These are phyloP conservation scores for Tethya wilhelma DNA, from an alignment of 37 sponge, comb jelly and placozoan genomes.

Conservation along the genomic window DNA sequence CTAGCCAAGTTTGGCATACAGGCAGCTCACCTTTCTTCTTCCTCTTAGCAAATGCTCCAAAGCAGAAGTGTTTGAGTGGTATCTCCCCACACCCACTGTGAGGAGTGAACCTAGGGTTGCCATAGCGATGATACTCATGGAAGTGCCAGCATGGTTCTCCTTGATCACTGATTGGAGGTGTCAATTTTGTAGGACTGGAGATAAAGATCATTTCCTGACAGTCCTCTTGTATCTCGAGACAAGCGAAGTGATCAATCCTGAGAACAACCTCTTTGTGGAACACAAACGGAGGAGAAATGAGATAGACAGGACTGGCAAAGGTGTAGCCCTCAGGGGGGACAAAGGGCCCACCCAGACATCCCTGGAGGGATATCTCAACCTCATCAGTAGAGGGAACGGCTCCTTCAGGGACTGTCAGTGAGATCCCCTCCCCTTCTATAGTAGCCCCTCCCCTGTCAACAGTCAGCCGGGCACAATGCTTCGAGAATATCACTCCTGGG, in stretches of 20 bases:
- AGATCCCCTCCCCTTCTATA: not conserved
- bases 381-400: not conserved
- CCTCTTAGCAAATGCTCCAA: not conserved
- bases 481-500: slow-evolving; percentile 9
- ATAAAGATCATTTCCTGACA: slow-evolving; percentile 6
- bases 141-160: no score
- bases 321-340: not conserved
- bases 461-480: not conserved
- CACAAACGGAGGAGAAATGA: not conserved
- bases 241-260: not conserved
- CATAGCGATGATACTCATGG: not conserved
- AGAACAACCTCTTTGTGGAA: slow-evolving; percentile 9
- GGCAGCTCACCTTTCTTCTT: not conserved
- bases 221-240: not conserved
- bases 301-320: slow-evolving; percentile 30
- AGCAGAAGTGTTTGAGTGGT: slow-evolving; percentile 9
- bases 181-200: slow-evolving; percentile 10
- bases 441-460: not conserved
- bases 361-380: not conserved
- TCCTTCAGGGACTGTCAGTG: not conserved
- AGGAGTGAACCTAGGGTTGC: not conserved
- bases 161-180: no score
- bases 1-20: not conserved
- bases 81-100: not conserved
- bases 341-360: slow-evolving; percentile 24